A percentile compares a stretch with the other conserved stretches of the same genome.
Evolutionary conservation across 2,888 invertebrate species (phyloP).

Genomic region (Pilophorus perplexus): DNA sequence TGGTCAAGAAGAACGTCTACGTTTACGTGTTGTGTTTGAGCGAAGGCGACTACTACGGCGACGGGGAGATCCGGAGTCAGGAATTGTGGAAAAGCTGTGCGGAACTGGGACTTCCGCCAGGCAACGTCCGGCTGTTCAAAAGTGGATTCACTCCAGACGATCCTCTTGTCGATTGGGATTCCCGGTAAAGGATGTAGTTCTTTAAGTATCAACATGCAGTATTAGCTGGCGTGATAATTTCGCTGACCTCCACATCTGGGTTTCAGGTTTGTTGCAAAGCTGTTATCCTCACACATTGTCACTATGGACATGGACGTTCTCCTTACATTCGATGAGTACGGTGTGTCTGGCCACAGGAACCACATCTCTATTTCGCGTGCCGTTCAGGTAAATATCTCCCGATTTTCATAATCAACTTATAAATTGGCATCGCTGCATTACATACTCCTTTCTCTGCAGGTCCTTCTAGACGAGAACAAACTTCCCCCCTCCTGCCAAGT

Average conservation of each 20-base stretch:
- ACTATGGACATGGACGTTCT: conserved; percentile 71
- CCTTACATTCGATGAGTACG: conserved; percentile 90
- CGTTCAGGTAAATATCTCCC: no score
- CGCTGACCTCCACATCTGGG: no score
- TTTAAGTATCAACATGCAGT: no score
- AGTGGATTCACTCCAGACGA: conserved; percentile 71
- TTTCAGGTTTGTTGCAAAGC: conserved; percentile 61
- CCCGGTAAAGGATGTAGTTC: no score
- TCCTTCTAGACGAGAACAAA: conserved; percentile 47
- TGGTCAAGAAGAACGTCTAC: conserved; percentile 67
- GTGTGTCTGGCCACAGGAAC: conserved; percentile 90
- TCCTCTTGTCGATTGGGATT: conserved; percentile 73
- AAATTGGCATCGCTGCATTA: no score
- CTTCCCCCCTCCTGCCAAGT: conserved; percentile 64
- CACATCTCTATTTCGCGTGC: conserved; percentile 79
- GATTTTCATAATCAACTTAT: no score
- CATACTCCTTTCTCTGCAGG: no score
- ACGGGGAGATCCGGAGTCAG: conserved; percentile 63
- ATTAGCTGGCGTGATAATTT: no score
- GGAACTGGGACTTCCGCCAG: conserved; percentile 72
- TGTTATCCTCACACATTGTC: conserved; percentile 64
- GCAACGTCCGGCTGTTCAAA: conserved; percentile 67
- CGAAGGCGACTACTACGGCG: conserved; percentile 71
- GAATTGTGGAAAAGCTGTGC: conserved; percentile 82
- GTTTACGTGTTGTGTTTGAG: conserved; percentile 83